Conservation (phyloP, 2,888 invertebrate genomes). For the Geotrupes spiniger region DNA sequence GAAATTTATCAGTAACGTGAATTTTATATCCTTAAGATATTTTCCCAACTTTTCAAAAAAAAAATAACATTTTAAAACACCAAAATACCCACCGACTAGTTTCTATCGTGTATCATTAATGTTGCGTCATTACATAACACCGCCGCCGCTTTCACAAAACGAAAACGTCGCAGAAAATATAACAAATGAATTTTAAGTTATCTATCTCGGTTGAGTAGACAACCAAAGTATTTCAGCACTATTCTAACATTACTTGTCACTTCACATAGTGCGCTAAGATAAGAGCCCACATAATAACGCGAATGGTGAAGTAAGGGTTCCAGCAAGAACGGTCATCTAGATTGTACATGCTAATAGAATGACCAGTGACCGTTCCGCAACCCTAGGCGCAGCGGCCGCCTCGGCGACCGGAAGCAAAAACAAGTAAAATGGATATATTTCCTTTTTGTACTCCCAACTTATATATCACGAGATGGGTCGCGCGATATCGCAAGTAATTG, state of each 20-base stretch:
- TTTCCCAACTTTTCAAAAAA: too few species aligned
- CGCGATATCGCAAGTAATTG: slow-evolving; percentile 44
- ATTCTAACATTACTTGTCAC: slow-evolving; percentile 31
- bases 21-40: too few species aligned
- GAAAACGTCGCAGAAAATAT: not conserved
- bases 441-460: slow-evolving; percentile 48
- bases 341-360: slow-evolving; percentile 54
- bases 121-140: too few species aligned
- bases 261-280: slow-evolving; percentile 35
- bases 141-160: too few species aligned
- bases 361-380: slow-evolving; percentile 45
- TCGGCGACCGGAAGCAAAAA: slow-evolving; percentile 47
- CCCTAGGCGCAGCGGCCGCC: slow-evolving; percentile 18
- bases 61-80: too few species aligned
- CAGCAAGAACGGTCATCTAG: slow-evolving; percentile 51
- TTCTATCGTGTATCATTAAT: too few species aligned
- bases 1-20: too few species aligned
- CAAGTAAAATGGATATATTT: slow-evolving; percentile 51
- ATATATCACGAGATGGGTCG: slow-evolving; percentile 45
- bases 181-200: slow-evolving; percentile 19
- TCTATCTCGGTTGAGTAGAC: slow-evolving; percentile 22
- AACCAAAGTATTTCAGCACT: slow-evolving; percentile 20
- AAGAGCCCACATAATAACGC: slow-evolving; percentile 32
- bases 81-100: too few species aligned
- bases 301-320: slow-evolving; percentile 45